Evolutionary conservation across 2,888 invertebrate genomes (phyloP).

Genomic region (Deilephila porcellus): DNA sequence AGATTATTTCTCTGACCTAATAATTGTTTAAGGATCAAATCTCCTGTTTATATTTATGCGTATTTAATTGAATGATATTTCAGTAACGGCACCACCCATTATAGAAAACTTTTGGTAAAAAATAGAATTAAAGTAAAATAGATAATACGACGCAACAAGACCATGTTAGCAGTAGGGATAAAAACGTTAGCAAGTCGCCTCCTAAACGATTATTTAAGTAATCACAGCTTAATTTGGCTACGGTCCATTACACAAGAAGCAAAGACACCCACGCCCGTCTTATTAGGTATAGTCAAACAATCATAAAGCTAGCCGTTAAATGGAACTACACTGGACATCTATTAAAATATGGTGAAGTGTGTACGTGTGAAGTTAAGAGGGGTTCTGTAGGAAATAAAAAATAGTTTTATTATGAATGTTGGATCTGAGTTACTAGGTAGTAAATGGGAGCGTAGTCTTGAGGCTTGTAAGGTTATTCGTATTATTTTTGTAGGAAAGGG

Average conservation of each 20-base stretch:
- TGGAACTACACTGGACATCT: slow-evolving; percentile 1
- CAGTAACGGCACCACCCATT: too few relatives aligned
- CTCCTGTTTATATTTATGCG: too few relatives aligned
- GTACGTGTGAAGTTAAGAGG: not conserved
- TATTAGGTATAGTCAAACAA: slow-evolving; percentile 19
- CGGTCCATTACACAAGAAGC: slow-evolving; percentile 11
- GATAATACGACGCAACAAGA: not conserved
- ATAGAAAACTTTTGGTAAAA: too few relatives aligned
- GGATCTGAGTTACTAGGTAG: too few relatives aligned
- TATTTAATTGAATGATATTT: too few relatives aligned
- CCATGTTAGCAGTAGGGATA: not conserved
- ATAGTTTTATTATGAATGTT: not conserved
- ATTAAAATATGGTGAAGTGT: slow-evolving; percentile 13
- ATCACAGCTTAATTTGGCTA: slow-evolving; percentile 15
- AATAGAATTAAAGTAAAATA: too few relatives aligned
- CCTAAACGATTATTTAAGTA: not conserved
- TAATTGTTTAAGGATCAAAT: too few relatives aligned
- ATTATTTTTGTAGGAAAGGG: too few relatives aligned
- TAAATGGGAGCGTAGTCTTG: too few relatives aligned
- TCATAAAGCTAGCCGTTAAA: slow-evolving; percentile 23
- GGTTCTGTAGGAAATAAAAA: slow-evolving; percentile 4
- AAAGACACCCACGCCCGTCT: slow-evolving; percentile 2
- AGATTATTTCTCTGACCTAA: too few relatives aligned
- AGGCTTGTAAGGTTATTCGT: too few relatives aligned
- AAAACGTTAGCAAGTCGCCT: not conserved